Evolutionary conservation across 2,113 vertebrate species (phyloP).

Genomic region (Sarotherodon lohbergeri): DNA sequence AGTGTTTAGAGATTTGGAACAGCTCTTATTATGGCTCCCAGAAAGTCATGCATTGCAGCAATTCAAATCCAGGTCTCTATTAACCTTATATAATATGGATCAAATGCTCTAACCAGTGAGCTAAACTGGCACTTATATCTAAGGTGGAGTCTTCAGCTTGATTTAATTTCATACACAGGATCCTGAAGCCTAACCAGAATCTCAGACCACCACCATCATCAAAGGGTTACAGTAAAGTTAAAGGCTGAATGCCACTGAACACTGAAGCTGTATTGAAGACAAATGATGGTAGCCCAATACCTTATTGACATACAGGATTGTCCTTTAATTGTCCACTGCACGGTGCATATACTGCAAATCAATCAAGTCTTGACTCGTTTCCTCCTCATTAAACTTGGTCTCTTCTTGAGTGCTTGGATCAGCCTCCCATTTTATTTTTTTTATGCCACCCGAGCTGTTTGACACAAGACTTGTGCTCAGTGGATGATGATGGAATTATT

Average conservation of each 20-base stretch:
- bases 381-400: background rate
- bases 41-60: background rate
- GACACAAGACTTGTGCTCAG: background rate
- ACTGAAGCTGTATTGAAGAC: too few species aligned
- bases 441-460: background rate
- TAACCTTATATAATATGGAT: background rate
- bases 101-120: background rate
- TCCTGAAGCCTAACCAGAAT: background rate
- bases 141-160: background rate
- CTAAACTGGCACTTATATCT: background rate
- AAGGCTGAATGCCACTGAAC: too few species aligned
- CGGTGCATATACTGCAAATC: too few species aligned
- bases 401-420: background rate
- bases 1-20: too few species aligned
- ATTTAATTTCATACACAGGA: background rate
- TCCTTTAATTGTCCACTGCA: too few species aligned
- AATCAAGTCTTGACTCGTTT: background rate
- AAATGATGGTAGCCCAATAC: too few species aligned
- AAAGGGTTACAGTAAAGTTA: too few species aligned
- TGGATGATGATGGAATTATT: background rate
- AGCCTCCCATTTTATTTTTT: background rate
- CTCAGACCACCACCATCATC: too few species aligned
- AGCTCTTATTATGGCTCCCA: too few species aligned
- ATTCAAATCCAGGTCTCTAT: background rate
- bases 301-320: too few species aligned